Percentiles rank a stretch among this genome's conserved stretches.
Conservation (phyloP, 2,888 invertebrate species). For the Phragmatobia fuliginosa region DNA sequence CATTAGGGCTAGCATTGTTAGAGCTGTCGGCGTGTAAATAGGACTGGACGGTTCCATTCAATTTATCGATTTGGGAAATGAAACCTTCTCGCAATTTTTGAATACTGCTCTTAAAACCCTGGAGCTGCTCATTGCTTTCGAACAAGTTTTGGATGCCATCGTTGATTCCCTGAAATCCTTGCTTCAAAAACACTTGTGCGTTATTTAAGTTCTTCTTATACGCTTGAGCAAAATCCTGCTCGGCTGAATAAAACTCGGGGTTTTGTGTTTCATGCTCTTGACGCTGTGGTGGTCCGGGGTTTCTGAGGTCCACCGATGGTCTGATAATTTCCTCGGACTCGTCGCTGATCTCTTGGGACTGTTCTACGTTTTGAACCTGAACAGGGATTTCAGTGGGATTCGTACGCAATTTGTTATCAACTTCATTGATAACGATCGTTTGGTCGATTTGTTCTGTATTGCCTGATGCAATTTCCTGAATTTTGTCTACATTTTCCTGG, state of each 20-base stretch:
- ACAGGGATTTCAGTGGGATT: slow-evolving; percentile 70
- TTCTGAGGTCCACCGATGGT: slow-evolving; percentile 66
- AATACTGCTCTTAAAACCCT: slow-evolving; percentile 64
- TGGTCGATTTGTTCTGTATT: slow-evolving; percentile 64
- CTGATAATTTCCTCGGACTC: slow-evolving; percentile 62
- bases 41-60: slow-evolving; percentile 66
- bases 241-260: slow-evolving; percentile 65
- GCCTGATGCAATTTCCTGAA: slow-evolving; percentile 55
- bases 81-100: slow-evolving; percentile 66
- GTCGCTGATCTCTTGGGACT: slow-evolving; percentile 50
- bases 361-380: slow-evolving; percentile 60
- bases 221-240: slow-evolving; percentile 56
- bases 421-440: slow-evolving; percentile 58
- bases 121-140: slow-evolving; percentile 62
- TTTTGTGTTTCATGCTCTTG: slow-evolving; percentile 81
- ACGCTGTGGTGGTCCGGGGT: slow-evolving; percentile 77
- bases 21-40: slow-evolving; percentile 54
- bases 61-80: slow-evolving; percentile 63
- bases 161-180: slow-evolving; percentile 65
- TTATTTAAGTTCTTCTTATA: slow-evolving; percentile 67
- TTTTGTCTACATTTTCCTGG: slow-evolving; percentile 50
- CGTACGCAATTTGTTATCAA: slow-evolving; percentile 64
- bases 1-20: slow-evolving; percentile 38
- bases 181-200: slow-evolving; percentile 56
- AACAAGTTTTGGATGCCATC: slow-evolving; percentile 68